Percentiles rank a stretch among this genome's conserved stretches.
Evolutionary conservation across 1,140 invertebrate genomes (phyloP).

Genomic region (Coenobita brevimanus): DNA sequence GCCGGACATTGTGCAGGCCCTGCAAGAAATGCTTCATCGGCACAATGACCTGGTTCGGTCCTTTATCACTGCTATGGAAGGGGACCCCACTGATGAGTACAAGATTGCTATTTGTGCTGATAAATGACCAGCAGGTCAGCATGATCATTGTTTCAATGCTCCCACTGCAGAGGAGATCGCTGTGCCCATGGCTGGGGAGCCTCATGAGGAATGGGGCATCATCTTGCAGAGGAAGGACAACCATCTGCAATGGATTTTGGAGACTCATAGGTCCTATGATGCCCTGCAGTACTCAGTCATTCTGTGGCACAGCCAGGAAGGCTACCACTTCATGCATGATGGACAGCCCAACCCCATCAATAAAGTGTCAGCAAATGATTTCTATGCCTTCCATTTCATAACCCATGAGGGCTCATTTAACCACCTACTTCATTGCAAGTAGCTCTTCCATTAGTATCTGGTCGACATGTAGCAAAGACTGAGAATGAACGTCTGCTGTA

Average conservation of each 20-base stretch:
- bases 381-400: too few relatives aligned
- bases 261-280: conserved; percentile 64
- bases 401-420: too few relatives aligned
- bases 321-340: conserved; percentile 51
- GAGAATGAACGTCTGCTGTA: too few relatives aligned
- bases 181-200: conserved; percentile 40
- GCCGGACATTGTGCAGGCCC: neutral
- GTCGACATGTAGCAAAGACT: too few relatives aligned
- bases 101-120: conserved; percentile 66
- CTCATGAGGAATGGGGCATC: conserved; percentile 49
- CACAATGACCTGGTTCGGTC: neutral
- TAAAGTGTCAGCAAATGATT: too few relatives aligned
- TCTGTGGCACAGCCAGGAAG: conserved; percentile 60
- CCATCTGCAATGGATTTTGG: conserved; percentile 41
- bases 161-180: conserved; percentile 57
- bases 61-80: neutral
- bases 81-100: conserved; percentile 14
- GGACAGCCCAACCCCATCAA: too few relatives aligned
- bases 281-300: conserved; percentile 58
- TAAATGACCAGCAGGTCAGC: conserved; percentile 68
- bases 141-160: conserved; percentile 66
- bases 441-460: too few relatives aligned
- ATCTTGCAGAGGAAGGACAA: conserved; percentile 69
- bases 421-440: too few relatives aligned
- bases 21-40: conserved; percentile 5